These are phyloP conservation scores for Hassar affinis DNA, from an alignment of 2,113 vertebrate species.

Conservation along the genomic window DNA sequence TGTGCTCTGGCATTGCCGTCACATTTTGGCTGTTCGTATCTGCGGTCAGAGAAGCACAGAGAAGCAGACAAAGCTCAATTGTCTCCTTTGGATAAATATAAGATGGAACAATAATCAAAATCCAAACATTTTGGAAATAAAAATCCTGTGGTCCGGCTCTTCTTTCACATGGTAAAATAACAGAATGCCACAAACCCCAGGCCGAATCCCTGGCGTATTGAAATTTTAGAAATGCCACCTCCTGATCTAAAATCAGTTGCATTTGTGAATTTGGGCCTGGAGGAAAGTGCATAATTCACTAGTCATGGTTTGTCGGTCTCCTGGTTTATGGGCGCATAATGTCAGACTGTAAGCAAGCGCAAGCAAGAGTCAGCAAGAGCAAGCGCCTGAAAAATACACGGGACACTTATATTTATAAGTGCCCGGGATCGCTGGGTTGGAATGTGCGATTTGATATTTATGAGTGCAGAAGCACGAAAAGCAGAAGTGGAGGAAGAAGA, in stretches of 20 bases:
- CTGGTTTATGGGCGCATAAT: background rate
- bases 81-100: constrained; percentile 8
- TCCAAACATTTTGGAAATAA: constrained; percentile 20
- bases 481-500: constrained; percentile 45
- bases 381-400: background rate
- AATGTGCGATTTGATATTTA: background rate
- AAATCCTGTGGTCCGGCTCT: constrained; percentile 11
- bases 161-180: constrained; percentile 21
- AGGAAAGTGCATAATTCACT: background rate
- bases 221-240: constrained; percentile 18
- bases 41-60: constrained; percentile 56
- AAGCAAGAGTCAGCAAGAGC: too few species aligned
- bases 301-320: background rate
- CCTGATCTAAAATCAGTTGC: constrained; percentile 34
- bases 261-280: constrained; percentile 13
- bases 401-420: too few species aligned
- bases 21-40: constrained; percentile 95
- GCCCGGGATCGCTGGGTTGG: too few species aligned
- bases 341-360: background rate
- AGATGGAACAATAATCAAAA: background rate
- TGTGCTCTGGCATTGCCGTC: constrained; percentile 88
- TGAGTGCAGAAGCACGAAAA: background rate
- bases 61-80: constrained; percentile 28
- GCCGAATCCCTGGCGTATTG: background rate
- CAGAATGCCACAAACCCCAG: constrained; percentile 17